Base-by-base conservation (phyloP, 2,888 invertebrate species). In the Epinotia ramella region DNA sequence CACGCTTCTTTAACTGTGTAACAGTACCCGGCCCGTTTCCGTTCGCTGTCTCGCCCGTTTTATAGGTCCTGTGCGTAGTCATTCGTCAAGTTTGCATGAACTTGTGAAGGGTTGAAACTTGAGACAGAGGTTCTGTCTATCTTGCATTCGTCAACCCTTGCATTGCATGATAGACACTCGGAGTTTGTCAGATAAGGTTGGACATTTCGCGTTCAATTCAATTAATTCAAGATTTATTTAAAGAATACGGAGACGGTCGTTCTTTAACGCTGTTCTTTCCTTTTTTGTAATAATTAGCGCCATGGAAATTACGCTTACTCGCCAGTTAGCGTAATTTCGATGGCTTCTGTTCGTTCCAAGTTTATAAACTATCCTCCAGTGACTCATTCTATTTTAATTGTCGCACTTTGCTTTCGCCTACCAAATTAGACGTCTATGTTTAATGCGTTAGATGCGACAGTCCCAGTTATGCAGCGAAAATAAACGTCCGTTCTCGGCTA, bases 1-100 rank as follows among this genome's bases (percentile, higher is more conserved):
- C 93, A 93, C 92, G 92, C 92, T 89, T 88, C 89, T 91, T 84
- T 88, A 87, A 90, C 91, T 91, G 90, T 91, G 91, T 91, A 91
- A 91, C 92, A 89, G 91, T 91, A 92, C 88, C 89, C 87, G 81
- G 85, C 84, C 84, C 91, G 88, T 91, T 93, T 93, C 93, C 93
- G 93, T 86, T 90, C 82, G 86, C 85, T 86, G 83, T 85, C 85
- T 86, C 85, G 73, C 65, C 53, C 66, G 68, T 79, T 77, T 78
- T 87, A 88, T 87, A 87, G 87, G 85, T 83, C 46, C 9, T 67
- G 66, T 76, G 71, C 68, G 66, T 57, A 46, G 62, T 62, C 70
- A 65, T 76, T 76, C 67, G 72, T 76, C 67, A 72, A 67, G 67
- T 72, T 76, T 57, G 67, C 62, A 72, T 62, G 65, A 44, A 67